Percentiles rank a stretch among this genome's conserved stretches.
These are phyloP conservation scores for Pangasianodon gigas DNA, from an alignment of 2,113 vertebrate genomes.

Conservation along the genomic window DNA sequence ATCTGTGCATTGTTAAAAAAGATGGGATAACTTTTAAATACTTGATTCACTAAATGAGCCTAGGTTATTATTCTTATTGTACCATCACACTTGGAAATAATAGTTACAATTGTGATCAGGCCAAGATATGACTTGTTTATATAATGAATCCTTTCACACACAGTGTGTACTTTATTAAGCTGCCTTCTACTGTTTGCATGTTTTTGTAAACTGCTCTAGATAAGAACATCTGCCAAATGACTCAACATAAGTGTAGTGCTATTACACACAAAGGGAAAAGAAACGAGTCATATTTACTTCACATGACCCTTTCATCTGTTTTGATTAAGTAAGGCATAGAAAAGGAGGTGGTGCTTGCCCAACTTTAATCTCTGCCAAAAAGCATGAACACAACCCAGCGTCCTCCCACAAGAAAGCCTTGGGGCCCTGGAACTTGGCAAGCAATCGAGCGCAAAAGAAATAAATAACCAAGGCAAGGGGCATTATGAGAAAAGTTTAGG, in stretches of 20 bases:
- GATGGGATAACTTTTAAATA: not conserved
- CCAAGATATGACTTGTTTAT: not conserved
- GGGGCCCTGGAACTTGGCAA: constrained; percentile 75
- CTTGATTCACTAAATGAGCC: not conserved
- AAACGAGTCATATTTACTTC: constrained; percentile 64
- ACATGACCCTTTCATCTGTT: constrained; percentile 69
- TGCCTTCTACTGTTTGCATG: not conserved
- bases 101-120: not conserved
- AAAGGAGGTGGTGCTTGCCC: constrained; percentile 72
- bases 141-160: not conserved
- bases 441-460: constrained; percentile 46
- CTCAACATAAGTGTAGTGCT: not conserved
- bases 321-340: constrained; percentile 62
- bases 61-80: not conserved
- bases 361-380: constrained; percentile 78
- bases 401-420: constrained; percentile 78
- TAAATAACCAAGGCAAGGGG: constrained; percentile 34
- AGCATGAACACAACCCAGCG: constrained; percentile 74
- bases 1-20: not conserved
- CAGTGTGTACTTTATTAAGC: not conserved
- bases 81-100: not conserved
- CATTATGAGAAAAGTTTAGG: not conserved
- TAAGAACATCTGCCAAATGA: constrained; percentile 8
- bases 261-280: not conserved
- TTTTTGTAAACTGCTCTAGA: not conserved